These are phyloP conservation scores for Rhynchophorus ferrugineus DNA, from an alignment of 1,140 invertebrate species.

Conservation along the genomic window DNA sequence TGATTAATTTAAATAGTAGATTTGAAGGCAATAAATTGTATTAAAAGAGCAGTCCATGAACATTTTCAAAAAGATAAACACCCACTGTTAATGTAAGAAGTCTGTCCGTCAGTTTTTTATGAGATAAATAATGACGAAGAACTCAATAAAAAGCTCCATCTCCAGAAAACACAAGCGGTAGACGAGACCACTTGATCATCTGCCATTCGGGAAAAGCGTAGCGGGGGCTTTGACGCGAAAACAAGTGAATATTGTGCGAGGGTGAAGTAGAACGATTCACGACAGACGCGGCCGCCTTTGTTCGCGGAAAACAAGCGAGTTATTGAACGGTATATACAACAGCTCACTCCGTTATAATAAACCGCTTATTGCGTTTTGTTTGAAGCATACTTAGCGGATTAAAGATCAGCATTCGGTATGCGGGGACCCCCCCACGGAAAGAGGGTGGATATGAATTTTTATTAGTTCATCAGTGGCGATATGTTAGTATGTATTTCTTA, in stretches of 20 bases:
- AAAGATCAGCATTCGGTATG: slow-evolving; percentile 21
- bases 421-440: neutral
- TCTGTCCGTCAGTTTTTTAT: too few species aligned
- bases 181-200: slow-evolving; percentile 34
- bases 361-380: slow-evolving; percentile 35
- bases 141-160: slow-evolving; percentile 16
- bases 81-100: too few species aligned
- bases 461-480: slow-evolving; percentile 1
- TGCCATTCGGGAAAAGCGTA: slow-evolving; percentile 30
- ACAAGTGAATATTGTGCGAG: slow-evolving; percentile 32
- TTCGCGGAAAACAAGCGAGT: slow-evolving; percentile 26
- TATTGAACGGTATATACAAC: slow-evolving; percentile 26
- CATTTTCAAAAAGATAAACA: too few species aligned
- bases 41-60: too few species aligned
- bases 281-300: slow-evolving; percentile 29
- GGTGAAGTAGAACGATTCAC: slow-evolving; percentile 23
- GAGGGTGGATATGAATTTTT: slow-evolving; percentile 11
- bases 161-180: slow-evolving; percentile 14
- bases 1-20: too few species aligned
- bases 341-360: slow-evolving; percentile 31
- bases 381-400: slow-evolving; percentile 27
- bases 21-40: too few species aligned
- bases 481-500: neutral
- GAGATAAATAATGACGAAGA: too few species aligned
- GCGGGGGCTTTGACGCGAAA: slow-evolving; percentile 33